Evolutionary conservation across 1,140 invertebrate genomes (phyloP), one percentile per base, ranked within the genome.

Genomic region (Euglossa dilemma): DNA sequence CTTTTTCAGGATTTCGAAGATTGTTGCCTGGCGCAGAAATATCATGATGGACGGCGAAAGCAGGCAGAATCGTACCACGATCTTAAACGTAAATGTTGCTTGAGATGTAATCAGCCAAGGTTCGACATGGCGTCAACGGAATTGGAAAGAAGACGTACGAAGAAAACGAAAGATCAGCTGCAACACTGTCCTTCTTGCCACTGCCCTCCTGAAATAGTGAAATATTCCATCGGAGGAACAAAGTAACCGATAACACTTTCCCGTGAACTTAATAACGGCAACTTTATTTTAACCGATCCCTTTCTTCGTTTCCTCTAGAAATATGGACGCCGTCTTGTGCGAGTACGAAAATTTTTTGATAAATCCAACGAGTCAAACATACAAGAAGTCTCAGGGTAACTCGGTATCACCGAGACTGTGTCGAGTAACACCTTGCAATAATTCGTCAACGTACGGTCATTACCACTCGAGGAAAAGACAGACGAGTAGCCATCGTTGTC

Each of bases 181-280:
- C 89, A 75, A 23, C 89, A 87, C 52, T 90, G 89, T 52, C 85
- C 87, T 2, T 87, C 85, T 14, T 91, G 90, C 28, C 79, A 85
- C 14, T 84, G 86, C 20, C 80, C 70, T 0, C 59, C 50, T 0
- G 78, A 91, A 6, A 36, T 59, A 0, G 52, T n/a, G 52, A 87
- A 67, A 61, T 59, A 76, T 25, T 80, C 73, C 14, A 54, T 70
- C 0, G 52, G 64, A 14, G 84, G 47, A 43, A 43, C 66, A 54
- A 89, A 80, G 84, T 89, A 56, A 75, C 16, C 69, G 20, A 61
- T 2, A 16, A 2, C 45, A 36, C 20, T 54, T 54, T 16, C 5
- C 5, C 6, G 16, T 6, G 18, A 54, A 54, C 52, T 54, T 54
- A 18, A 16, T 54, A 25, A 25, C 16, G 61, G 14, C 61, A 36